These are phyloP conservation scores for Sphecodes monilicornis DNA, from an alignment of 2,888 invertebrate species.

Conservation along the genomic window DNA sequence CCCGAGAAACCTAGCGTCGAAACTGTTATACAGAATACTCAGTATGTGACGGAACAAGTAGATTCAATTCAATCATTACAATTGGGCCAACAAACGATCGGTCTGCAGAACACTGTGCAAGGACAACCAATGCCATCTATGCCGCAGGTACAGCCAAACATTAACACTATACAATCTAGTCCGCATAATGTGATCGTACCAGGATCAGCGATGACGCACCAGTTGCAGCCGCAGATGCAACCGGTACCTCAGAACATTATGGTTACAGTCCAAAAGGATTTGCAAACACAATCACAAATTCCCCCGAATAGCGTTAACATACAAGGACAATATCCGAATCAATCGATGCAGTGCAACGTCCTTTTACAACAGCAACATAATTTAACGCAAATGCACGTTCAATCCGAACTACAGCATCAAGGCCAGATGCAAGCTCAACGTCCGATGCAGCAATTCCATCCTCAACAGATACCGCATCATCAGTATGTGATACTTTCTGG, in stretches of 20 bases:
- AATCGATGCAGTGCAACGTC: constrained; percentile 64
- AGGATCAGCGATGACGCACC: constrained; percentile 55
- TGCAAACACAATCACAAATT: constrained; percentile 63
- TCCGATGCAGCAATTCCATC: constrained; percentile 71
- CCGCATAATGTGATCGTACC: constrained; percentile 68
- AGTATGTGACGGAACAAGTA: constrained; percentile 55
- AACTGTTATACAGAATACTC: constrained; percentile 35
- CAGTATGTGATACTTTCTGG: constrained; percentile 75
- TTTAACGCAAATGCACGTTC: constrained; percentile 66
- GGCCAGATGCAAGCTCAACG: constrained; percentile 69
- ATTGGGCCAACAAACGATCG: constrained; percentile 48
- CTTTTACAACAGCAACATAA: constrained; percentile 66
- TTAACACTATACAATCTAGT: constrained; percentile 63
- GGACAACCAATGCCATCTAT: constrained; percentile 58
- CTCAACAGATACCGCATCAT: constrained; percentile 69
- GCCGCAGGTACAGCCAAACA: constrained; percentile 50
- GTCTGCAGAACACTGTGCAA: constrained; percentile 62
- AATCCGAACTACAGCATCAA: constrained; percentile 66
- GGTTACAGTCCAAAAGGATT: constrained; percentile 63
- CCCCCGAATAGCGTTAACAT: constrained; percentile 51
- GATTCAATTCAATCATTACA: constrained; percentile 58
- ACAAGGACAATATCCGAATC: constrained; percentile 70
- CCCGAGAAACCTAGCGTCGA: constrained; percentile 52
- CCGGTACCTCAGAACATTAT: constrained; percentile 46
- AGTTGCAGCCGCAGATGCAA: constrained; percentile 64